These are phyloP conservation scores for Tetramorium simillimum DNA, from an alignment of 1,140 invertebrate genomes.

Conservation along the genomic window DNA sequence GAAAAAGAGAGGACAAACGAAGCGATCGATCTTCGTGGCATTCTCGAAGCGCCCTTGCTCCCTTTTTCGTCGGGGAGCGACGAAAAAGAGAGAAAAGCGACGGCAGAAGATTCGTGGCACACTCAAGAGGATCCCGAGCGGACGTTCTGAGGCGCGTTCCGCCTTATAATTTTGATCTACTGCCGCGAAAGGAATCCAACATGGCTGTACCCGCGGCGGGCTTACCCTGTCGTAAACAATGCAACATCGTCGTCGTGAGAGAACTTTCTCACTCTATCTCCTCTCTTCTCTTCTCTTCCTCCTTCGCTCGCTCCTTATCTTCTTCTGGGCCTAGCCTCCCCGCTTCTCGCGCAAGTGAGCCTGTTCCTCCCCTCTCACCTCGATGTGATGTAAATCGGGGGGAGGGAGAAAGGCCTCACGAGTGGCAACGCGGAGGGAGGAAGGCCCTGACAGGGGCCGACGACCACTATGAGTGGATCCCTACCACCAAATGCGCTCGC, in stretches of 20 bases:
- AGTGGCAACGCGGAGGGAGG: conserved; percentile 52
- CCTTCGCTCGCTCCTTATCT: conserved; percentile 30
- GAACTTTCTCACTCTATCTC: conserved; percentile 60
- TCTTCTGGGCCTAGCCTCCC: not conserved
- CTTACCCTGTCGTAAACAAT: conserved; percentile 77
- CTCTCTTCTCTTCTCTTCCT: conserved; percentile 66
- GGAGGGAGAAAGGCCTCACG: conserved; percentile 36
- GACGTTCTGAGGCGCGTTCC: conserved; percentile 68
- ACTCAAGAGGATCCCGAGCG: conserved; percentile 52
- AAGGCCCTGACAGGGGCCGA: conserved; percentile 70
- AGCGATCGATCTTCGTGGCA: conserved; percentile 48
- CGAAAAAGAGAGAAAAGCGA: not conserved
- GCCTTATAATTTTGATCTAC: conserved; percentile 81
- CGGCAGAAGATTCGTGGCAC: conserved; percentile 26
- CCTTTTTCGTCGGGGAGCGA: conserved; percentile 26
- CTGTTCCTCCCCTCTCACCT: conserved; percentile 27
- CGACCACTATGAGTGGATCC: conserved; percentile 71
- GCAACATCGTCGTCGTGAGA: conserved; percentile 59
- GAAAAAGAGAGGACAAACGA: conserved; percentile 48
- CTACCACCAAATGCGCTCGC: conserved; percentile 43
- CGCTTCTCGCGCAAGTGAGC: not conserved
- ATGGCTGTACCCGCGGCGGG: conserved; percentile 73
- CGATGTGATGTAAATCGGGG: conserved; percentile 27
- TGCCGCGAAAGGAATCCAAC: conserved; percentile 78
- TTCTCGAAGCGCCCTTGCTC: conserved; percentile 39